Conservation (phyloP, 1,140 invertebrate genomes). For the Rhyacophila brunnea region DNA sequence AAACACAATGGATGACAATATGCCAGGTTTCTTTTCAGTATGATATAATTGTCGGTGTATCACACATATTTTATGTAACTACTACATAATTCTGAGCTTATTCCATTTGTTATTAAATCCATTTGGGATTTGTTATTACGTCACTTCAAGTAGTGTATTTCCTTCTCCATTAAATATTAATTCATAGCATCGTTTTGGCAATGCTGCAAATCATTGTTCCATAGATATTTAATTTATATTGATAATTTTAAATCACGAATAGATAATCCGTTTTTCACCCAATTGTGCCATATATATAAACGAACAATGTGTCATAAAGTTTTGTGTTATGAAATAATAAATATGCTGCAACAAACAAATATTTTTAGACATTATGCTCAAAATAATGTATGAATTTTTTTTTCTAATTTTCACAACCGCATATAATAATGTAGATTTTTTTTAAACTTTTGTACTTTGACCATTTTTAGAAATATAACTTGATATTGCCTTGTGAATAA, state of each 20-base stretch:
- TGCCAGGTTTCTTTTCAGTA: too few species aligned
- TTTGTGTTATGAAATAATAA: background rate
- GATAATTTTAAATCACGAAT: background rate
- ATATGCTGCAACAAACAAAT: background rate
- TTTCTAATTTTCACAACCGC: too few species aligned
- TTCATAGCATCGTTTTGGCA: background rate
- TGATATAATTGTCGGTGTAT: too few species aligned
- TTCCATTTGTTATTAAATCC: too few species aligned
- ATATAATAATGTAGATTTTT: too few species aligned
- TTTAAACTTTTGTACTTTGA: too few species aligned
- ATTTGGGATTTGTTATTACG: too few species aligned
- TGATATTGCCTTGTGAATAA: slow-evolving; percentile 4
- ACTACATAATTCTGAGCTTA: too few species aligned
- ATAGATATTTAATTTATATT: background rate
- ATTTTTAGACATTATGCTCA: background rate
- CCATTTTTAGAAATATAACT: background rate
- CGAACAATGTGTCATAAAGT: slow-evolving; percentile 1
- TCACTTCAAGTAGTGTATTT: too few species aligned
- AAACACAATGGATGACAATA: too few species aligned
- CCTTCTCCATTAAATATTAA: too few species aligned
- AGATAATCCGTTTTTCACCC: background rate
- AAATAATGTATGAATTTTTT: background rate
- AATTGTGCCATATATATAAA: slow-evolving; percentile 2
- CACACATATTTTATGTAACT: too few species aligned
- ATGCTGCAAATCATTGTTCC: background rate